phyloP scores from a whole-genome alignment of 2,797 vertebrate genomes.

The Intellagama lesueurii region DNA sequence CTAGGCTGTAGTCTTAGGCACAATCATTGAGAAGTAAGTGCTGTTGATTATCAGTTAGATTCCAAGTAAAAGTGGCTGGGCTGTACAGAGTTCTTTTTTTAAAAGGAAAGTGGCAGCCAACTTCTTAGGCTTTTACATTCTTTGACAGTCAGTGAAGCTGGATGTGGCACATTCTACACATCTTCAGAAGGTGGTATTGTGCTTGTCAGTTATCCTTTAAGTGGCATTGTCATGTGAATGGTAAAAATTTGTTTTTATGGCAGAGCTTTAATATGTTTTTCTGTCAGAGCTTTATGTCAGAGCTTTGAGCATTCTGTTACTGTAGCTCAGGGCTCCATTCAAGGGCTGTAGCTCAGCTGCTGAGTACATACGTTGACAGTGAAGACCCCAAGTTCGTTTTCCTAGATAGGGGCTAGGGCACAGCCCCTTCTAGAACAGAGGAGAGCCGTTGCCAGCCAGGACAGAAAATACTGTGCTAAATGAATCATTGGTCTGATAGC shows the following conservation, averaged over 20 bases:
- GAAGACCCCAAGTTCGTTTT: background rate
- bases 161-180: background rate
- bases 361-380: background rate
- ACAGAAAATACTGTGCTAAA: background rate
- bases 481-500: background rate
- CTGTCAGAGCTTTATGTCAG: no score
- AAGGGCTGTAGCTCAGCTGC: background rate
- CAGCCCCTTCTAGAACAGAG: background rate
- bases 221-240: no score
- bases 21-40: background rate
- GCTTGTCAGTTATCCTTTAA: no score
- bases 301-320: background rate
- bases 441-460: background rate
- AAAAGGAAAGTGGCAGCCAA: background rate
- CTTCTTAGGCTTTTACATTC: background rate
- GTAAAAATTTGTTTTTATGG: no score
- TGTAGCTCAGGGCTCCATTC: background rate
- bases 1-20: background rate
- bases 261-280: no score
- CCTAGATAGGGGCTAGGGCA: no score
- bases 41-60: background rate
- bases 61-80: background rate
- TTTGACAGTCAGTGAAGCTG: background rate
- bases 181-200: no score
- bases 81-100: background rate